phyloP scores from a whole-genome alignment of 2,797 vertebrate species.

The Sphaeramia orbicularis region DNA sequence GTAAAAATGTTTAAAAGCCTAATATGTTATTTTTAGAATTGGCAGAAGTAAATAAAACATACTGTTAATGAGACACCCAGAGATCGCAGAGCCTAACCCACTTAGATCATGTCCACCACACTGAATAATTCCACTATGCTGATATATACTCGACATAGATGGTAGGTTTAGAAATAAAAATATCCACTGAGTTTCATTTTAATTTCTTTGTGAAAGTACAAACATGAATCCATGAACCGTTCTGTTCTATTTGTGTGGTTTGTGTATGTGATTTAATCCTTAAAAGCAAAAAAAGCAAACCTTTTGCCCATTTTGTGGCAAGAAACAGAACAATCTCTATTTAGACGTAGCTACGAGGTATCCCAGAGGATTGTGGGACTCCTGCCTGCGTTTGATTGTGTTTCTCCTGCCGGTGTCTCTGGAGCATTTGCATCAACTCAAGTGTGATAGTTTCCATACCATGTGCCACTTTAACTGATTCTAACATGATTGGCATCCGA shows the following conservation, averaged over 20 bases:
- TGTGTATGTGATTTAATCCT: constrained; percentile 36
- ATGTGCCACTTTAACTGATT: constrained; percentile 51
- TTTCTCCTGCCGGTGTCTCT: constrained; percentile 64
- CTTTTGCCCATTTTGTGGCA: constrained; percentile 35
- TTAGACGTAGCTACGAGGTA: constrained; percentile 37
- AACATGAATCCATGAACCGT: neutral
- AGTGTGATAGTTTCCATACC: constrained; percentile 54
- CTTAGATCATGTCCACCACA: too few relatives aligned
- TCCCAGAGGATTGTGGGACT: constrained; percentile 58
- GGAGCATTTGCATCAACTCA: constrained; percentile 61
- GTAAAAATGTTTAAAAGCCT: too few relatives aligned
- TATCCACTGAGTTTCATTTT: too few relatives aligned
- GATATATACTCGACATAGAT: too few relatives aligned
- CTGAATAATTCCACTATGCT: too few relatives aligned
- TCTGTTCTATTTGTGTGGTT: neutral
- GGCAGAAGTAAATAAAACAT: too few relatives aligned
- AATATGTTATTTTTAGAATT: too few relatives aligned
- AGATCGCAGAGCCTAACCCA: too few relatives aligned
- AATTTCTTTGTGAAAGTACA: neutral
- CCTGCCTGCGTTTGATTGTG: constrained; percentile 59
- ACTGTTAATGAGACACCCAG: too few relatives aligned
- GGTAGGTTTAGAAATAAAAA: too few relatives aligned
- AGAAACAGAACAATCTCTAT: constrained; percentile 53
- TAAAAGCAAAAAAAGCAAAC: constrained; percentile 14
- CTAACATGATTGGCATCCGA: constrained; percentile 56